These are phyloP conservation scores for Crotalus viridis DNA, from an alignment of 2,113 vertebrate genomes.

Conservation along the genomic window DNA sequence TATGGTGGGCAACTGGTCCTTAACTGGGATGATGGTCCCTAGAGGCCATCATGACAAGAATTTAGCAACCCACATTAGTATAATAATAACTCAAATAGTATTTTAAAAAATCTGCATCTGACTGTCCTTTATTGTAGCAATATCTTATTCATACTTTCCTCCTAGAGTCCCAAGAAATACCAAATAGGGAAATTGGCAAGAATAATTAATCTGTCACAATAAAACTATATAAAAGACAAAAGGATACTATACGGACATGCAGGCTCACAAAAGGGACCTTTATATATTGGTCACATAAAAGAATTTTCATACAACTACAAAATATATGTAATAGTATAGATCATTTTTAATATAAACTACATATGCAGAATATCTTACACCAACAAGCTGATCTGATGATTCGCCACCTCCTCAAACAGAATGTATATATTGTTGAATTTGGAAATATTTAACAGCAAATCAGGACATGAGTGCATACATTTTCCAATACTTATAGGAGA, in stretches of 20 bases:
- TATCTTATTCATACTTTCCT: no score
- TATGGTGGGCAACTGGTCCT: no score
- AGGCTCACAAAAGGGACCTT: background rate
- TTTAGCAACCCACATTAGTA: no score
- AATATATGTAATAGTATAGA: background rate
- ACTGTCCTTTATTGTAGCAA: no score
- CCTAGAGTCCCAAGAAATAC: no score
- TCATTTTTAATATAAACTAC: background rate
- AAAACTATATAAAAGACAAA: background rate
- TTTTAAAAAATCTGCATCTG: no score
- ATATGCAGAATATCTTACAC: background rate
- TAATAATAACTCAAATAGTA: no score
- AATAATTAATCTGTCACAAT: background rate
- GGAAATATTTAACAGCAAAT: background rate
- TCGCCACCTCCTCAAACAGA: background rate
- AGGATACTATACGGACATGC: background rate
- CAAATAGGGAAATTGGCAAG: background rate
- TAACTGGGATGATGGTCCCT: no score
- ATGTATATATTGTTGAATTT: background rate
- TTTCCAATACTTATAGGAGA: background rate
- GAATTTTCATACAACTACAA: background rate
- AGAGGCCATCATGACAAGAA: no score
- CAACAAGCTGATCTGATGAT: background rate
- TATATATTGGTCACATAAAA: background rate
- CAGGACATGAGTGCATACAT: background rate